A percentile compares a stretch with the other conserved stretches of the same genome.
phyloP scores from a whole-genome alignment of 1,140 invertebrate species.

The Episyrphus balteatus region DNA sequence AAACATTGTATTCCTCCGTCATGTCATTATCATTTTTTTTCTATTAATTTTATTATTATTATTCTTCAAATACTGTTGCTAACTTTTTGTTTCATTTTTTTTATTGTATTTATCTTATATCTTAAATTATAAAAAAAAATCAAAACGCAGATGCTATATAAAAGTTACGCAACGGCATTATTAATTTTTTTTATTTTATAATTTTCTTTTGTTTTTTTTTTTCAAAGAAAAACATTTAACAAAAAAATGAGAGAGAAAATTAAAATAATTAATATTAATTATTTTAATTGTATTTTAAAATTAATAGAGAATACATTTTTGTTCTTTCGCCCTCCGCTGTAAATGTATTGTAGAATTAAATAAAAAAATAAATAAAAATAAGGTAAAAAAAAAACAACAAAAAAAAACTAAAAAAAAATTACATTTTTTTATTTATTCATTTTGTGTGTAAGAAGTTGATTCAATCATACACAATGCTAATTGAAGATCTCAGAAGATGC shows the following conservation, averaged over 20 bases:
- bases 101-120: conserved; percentile 20
- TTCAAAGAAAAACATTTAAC: conserved; percentile 13
- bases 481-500: no score
- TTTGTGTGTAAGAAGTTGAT: no score
- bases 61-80: conserved; percentile 9
- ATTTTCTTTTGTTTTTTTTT: not conserved
- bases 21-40: conserved; percentile 7
- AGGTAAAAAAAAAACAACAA: conserved; percentile 35
- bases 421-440: no score
- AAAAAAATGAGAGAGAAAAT: not conserved
- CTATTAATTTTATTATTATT: conserved; percentile 23
- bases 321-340: conserved; percentile 38
- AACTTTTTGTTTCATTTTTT: conserved; percentile 7
- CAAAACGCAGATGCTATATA: conserved; percentile 16
- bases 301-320: conserved; percentile 10
- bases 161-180: conserved; percentile 21
- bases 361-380: conserved; percentile 36
- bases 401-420: conserved; percentile 15
- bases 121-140: conserved; percentile 24
- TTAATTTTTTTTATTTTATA: not conserved
- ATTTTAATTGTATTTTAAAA: conserved; percentile 9
- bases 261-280: conserved; percentile 4
- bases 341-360: conserved; percentile 39
- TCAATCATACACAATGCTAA: no score
- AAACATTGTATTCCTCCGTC: not conserved